Evolutionary conservation across 2,888 invertebrate genomes (phyloP).

Genomic region (Dichetophora obliterata): DNA sequence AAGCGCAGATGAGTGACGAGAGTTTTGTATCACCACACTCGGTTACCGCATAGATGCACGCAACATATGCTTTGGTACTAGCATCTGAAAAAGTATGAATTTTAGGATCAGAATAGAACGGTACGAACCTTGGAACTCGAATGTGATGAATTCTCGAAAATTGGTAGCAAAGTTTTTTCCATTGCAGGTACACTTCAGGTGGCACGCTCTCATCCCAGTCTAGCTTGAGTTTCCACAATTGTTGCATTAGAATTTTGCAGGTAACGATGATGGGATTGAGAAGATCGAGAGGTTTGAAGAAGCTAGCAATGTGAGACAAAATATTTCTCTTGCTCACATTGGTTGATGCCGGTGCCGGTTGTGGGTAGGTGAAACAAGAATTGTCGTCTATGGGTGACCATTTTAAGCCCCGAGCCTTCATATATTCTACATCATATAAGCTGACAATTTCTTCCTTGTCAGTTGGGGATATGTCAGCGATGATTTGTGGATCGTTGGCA

Average conservation of each 20-base stretch:
- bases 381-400: constrained; percentile 32
- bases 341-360: background rate
- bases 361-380: background rate
- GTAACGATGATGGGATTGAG: constrained; percentile 29
- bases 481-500: constrained; percentile 17
- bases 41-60: constrained; percentile 8
- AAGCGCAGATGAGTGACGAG: no score
- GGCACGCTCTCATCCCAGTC: constrained; percentile 8
- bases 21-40: no score
- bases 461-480: background rate
- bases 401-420: constrained; percentile 36
- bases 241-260: background rate
- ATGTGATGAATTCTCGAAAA: background rate
- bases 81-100: constrained; percentile 27
- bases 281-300: constrained; percentile 34
- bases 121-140: constrained; percentile 1
- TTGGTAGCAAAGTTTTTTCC: constrained; percentile 9
- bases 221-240: background rate
- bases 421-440: constrained; percentile 24
- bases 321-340: constrained; percentile 25
- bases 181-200: background rate
- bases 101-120: background rate
- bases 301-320: no score
- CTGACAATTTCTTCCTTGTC: constrained; percentile 34
- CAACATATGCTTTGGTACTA: constrained; percentile 16